A percentile compares a stretch with the other conserved stretches of the same genome.
phyloP scores from a whole-genome alignment of 2,797 vertebrate species.

The Urophycis tenuis region DNA sequence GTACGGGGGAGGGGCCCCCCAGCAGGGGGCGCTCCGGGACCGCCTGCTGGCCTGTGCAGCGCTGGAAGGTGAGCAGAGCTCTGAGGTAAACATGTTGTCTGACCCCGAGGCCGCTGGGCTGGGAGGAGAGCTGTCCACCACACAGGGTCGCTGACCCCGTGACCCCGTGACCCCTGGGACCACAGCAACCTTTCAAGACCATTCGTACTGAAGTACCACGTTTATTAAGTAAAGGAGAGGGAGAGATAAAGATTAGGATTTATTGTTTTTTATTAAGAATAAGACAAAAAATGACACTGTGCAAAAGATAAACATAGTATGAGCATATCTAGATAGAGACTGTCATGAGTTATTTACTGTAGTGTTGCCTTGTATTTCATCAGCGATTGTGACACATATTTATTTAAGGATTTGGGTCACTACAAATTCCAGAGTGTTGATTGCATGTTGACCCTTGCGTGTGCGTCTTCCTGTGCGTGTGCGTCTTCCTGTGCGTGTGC shows the following conservation, averaged over 20 bases:
- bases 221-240: background rate
- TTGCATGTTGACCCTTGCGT: background rate
- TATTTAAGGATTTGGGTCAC: background rate
- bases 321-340: background rate
- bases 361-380: background rate
- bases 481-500: background rate
- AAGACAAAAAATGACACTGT: background rate
- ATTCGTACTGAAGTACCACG: no score
- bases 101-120: no score
- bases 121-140: no score
- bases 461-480: background rate
- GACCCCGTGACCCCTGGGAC: no score
- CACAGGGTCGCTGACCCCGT: background rate
- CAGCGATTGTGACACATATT: background rate
- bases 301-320: background rate
- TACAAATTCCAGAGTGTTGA: background rate
- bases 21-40: slow-evolving; percentile 74
- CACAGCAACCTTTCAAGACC: no score
- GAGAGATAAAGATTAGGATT: background rate
- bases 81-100: background rate
- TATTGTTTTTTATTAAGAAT: background rate
- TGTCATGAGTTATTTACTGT: background rate
- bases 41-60: slow-evolving; percentile 79
- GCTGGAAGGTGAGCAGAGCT: slow-evolving; percentile 72
- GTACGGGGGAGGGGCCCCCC: slow-evolving; percentile 70